phyloP scores from a whole-genome alignment of 2,113 vertebrate species.

The Megaleporinus macrocephalus region DNA sequence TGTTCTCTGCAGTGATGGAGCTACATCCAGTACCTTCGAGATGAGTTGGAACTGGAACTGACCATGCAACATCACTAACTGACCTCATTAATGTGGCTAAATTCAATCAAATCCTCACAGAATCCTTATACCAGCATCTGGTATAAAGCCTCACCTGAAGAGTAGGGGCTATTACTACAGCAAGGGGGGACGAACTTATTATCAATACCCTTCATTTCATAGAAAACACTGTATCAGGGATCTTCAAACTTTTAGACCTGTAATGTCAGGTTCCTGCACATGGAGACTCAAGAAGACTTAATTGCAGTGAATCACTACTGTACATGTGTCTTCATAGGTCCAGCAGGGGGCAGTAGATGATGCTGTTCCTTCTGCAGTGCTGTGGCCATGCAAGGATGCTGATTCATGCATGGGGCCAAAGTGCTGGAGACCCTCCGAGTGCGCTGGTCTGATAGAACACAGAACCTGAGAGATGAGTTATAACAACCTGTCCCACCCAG shows the following conservation, averaged over 20 bases:
- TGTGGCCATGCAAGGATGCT: slow-evolving; percentile 51
- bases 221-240: too few relatives aligned
- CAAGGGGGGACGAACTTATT: background rate
- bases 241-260: background rate
- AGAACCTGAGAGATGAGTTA: slow-evolving; percentile 4
- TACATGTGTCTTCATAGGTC: slow-evolving; percentile 5
- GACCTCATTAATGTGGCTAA: background rate
- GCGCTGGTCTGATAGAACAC: slow-evolving; percentile 13
- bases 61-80: too few relatives aligned
- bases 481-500: background rate
- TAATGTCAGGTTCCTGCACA: too few relatives aligned
- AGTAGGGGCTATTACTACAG: too few relatives aligned
- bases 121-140: background rate
- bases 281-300: too few relatives aligned
- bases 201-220: background rate
- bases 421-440: background rate
- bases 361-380: slow-evolving; percentile 31
- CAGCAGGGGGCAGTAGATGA: slow-evolving; percentile 67
- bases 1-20: too few relatives aligned
- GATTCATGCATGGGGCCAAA: slow-evolving; percentile 60
- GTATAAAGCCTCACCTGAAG: background rate
- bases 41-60: too few relatives aligned
- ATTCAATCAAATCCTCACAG: background rate
- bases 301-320: too few relatives aligned
- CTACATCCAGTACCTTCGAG: too few relatives aligned